Base-by-base conservation (phyloP, 2,113 vertebrate species). In the Equus przewalskii region DNA sequence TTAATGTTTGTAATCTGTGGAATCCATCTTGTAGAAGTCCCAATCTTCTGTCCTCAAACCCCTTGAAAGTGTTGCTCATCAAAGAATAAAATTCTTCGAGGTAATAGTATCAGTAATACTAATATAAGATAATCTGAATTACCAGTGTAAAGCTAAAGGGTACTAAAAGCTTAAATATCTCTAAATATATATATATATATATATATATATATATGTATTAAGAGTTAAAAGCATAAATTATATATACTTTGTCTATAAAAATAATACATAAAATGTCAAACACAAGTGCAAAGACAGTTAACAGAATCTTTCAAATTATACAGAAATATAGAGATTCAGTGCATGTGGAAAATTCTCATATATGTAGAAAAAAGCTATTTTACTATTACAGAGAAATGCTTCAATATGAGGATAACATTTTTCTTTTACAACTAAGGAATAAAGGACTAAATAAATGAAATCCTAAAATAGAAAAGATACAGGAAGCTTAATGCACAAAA, bases 311-410 rank as follows among this genome's bases (percentile, higher is more conserved):
- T 18, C 6, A 84, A 79, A 21, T 19, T 73, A 67, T 36, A 18
- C 5, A 92, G n/a, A 94, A 96, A 75, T 51, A 36, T 62, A 73
- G 41, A 91, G 24, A 87, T 33, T 82, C n/a, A 46, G 14, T 70
- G 3, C 21, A 51, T 60, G 64, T 69, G 65, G 58, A 58, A 97
- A 78, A 79, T 78, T 18, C 21, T 56, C 22, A 60, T 65, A 65
- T 78, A 88, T 65, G 24, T 26, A 87, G 15, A 49, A 70, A 76
- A 81, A 69, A 70, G 18, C 54, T 70, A 73, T 79, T 33, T 76
- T 86, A 46, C 33, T 78, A 36, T 58, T 46, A 56, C 2, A 58
- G 72, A 79, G 36, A 95, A 97, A 94, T 76, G 24, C n/a, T 83
- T 82, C 26, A 46, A 58, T n/a, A 65, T 69, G 67, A 75, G 60